Conservation (phyloP, 2,113 vertebrate genomes). For the Oryzias celebensis region DNA sequence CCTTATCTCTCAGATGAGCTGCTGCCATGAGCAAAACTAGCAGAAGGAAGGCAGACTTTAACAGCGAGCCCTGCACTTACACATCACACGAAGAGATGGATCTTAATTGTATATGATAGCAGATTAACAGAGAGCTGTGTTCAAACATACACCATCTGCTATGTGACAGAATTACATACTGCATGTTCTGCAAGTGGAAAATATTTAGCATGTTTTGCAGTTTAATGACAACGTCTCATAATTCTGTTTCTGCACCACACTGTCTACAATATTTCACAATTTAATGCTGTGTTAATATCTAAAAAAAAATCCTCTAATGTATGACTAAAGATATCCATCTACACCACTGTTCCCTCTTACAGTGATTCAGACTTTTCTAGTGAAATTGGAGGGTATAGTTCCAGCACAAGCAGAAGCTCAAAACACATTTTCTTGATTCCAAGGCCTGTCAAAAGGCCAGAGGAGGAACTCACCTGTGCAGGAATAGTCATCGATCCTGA, state of each 20-base stretch:
- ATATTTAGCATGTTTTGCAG: conserved; percentile 1
- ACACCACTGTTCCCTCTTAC: background rate
- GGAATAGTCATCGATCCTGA: conserved; percentile 97
- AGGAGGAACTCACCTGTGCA: conserved; percentile 87
- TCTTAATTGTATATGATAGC: conserved; percentile 4
- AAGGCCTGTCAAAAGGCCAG: conserved; percentile 28
- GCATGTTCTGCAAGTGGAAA: conserved; percentile 2
- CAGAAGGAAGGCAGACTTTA: conserved; percentile 43
- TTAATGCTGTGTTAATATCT: background rate
- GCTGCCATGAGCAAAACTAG: conserved; percentile 12
- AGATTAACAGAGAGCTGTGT: conserved; percentile 19
- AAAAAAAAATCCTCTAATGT: background rate
- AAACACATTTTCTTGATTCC: conserved; percentile 11
- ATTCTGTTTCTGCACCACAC: background rate
- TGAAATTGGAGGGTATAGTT: background rate
- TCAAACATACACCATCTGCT: conserved; percentile 11
- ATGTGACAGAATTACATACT: conserved; percentile 2
- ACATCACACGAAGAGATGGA: conserved; percentile 28
- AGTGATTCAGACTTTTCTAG: background rate
- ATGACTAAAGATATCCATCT: conserved; percentile 18
- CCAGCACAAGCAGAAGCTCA: background rate
- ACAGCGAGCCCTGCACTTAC: conserved; percentile 37
- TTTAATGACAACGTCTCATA: background rate
- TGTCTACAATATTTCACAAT: conserved; percentile 2
- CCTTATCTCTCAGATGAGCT: no score